Conservation (phyloP, 2,797 vertebrate genomes). For the Crax fasciolata region DNA sequence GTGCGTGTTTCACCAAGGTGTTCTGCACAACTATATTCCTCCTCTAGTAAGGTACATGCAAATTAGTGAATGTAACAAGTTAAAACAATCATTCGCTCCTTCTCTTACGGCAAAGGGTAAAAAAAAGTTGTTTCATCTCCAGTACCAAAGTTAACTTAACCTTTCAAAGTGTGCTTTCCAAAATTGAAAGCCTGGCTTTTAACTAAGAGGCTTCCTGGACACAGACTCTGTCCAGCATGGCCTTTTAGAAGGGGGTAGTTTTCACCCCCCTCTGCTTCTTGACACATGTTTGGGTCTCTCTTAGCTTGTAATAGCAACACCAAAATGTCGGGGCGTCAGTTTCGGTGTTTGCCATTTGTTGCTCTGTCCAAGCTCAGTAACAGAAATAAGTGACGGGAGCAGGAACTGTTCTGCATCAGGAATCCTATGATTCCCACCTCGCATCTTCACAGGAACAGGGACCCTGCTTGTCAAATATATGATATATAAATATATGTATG, state of each 20-base stretch:
- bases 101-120: not conserved
- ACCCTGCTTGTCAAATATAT: not conserved
- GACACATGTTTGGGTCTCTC: not conserved
- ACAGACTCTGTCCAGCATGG: not conserved
- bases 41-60: not conserved
- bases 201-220: not conserved
- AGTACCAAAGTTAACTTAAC: not conserved
- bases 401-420: not conserved
- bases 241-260: not conserved
- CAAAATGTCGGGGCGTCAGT: accelerated
- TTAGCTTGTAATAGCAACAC: not conserved
- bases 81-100: not conserved
- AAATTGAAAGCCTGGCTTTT: not conserved
- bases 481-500: not conserved
- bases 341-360: accelerated
- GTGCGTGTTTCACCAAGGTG: not conserved
- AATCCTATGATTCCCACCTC: not conserved
- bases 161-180: not conserved
- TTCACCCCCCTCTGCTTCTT: not conserved
- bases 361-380: not conserved
- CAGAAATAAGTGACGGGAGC: not conserved
- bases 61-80: not conserved
- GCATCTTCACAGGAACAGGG: not conserved
- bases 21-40: not conserved
- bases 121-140: not conserved